Evolutionary conservation across 2,888 invertebrate species (phyloP).

Genomic region (Perithous albicinctus): DNA sequence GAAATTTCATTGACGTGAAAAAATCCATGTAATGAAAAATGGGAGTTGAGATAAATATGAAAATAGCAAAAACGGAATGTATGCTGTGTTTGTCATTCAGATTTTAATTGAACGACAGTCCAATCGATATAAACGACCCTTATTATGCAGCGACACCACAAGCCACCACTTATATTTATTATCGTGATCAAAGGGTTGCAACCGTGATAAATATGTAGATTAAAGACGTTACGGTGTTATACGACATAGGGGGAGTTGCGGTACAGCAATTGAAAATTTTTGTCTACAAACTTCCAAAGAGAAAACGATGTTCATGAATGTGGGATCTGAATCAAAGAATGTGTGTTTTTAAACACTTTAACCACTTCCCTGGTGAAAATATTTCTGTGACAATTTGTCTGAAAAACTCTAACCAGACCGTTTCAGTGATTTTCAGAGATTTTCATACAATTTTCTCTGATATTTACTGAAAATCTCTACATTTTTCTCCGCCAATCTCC

Average conservation of each 20-base stretch:
- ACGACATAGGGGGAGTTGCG: neutral
- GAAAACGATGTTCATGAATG: neutral
- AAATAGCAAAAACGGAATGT: neutral
- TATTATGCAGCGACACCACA: slow-evolving; percentile 7
- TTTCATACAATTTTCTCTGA: no score
- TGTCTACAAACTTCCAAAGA: neutral
- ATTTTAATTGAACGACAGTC: neutral
- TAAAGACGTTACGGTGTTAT: slow-evolving; percentile 5
- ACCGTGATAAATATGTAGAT: slow-evolving; percentile 4
- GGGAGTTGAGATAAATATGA: neutral
- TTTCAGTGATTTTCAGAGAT: no score
- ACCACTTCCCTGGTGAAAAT: no score
- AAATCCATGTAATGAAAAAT: neutral
- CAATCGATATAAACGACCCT: slow-evolving; percentile 8
- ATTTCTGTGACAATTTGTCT: no score
- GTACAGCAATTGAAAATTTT: neutral
- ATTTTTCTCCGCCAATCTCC: no score
- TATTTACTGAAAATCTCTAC: no score
- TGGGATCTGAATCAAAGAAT: neutral
- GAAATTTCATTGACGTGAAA: neutral
- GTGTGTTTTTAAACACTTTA: neutral
- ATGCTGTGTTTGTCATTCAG: neutral
- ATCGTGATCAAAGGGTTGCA: slow-evolving; percentile 5
- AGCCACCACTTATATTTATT: slow-evolving; percentile 2
- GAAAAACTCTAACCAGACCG: no score